These are phyloP conservation scores for Odontesthes bonariensis DNA, from an alignment of 2,113 vertebrate species.

Conservation along the genomic window DNA sequence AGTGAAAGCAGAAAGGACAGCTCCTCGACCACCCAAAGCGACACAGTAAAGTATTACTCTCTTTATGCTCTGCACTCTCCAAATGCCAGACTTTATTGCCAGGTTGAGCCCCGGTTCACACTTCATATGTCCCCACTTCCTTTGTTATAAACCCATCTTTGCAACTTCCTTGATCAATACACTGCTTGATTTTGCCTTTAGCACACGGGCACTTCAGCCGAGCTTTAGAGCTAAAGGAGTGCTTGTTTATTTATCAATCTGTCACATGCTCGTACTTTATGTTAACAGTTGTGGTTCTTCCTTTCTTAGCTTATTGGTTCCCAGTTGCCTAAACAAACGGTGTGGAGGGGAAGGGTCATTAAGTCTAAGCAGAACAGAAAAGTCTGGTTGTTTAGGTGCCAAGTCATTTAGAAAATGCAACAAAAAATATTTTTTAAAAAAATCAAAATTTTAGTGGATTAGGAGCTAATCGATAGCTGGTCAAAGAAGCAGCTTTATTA, in stretches of 20 bases:
- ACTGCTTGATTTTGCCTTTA: constrained; percentile 14
- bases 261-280: neutral
- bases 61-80: constrained; percentile 53
- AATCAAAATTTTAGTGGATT: no score
- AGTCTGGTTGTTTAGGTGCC: neutral
- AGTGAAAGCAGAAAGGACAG: constrained; percentile 64
- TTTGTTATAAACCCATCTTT: constrained; percentile 55
- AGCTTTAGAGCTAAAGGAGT: constrained; percentile 30
- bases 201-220: constrained; percentile 17
- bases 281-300: constrained; percentile 21
- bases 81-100: constrained; percentile 82
- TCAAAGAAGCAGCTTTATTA: neutral
- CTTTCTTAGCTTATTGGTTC: constrained; percentile 63
- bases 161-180: constrained; percentile 54
- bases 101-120: constrained; percentile 68
- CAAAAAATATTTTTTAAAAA: no score
- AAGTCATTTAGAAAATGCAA: no score
- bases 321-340: constrained; percentile 88
- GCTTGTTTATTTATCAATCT: constrained; percentile 31
- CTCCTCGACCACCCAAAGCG: constrained; percentile 46
- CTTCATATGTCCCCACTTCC: constrained; percentile 60
- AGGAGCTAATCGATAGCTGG: neutral
- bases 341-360: constrained; percentile 53
- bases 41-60: constrained; percentile 41
- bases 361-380: neutral